Base-by-base conservation (phyloP, 2,113 vertebrate genomes). In the Perca schrenkii region DNA sequence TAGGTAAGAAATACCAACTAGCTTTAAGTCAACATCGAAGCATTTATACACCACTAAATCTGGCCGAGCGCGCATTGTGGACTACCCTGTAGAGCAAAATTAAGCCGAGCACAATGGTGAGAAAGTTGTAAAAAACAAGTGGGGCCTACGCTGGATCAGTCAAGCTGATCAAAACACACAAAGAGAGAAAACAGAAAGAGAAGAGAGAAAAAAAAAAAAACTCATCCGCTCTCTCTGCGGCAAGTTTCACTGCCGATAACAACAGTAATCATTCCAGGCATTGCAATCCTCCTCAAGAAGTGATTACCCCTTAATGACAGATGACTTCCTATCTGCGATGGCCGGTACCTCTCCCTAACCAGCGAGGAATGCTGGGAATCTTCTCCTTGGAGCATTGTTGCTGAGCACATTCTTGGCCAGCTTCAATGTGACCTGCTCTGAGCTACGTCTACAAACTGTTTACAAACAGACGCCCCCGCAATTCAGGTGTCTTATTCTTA, bases 301-400 rank as follows among this genome's bases (percentile, higher is more conserved):
- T 89, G 90, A 93, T 93, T 87, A 91, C 77, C 80, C 87, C 76
- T 77, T 87, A 89, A 89, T 91, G 92, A 94, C 86, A 93, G 91
- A 93, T 15, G 77, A 92, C 91, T 93, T 94, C 93, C 93, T 93
- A 87, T 93, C 91, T 81, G 64, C 22, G 88, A 90, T 86, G 91
- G 88, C 83, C 81, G 40, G 68, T 78, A 74, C 86, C 67, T 79
- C 92, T 90, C 85, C 90, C 88, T 85, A 86, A 88, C 72, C 87
- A 85, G 57, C 0, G 25, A 86, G 86, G 90, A 94, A 94, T 93
- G 90, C 87, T 74, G 89, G 86, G 92, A 94, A 92, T 92, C 86
- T 87, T 90, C 74, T 78, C 63, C 88, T 86, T 0, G 64, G 87
- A 89, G 82, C 69, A 21, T 71, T 80, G 84, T 36, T 80, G 80